These are phyloP conservation scores for Rhagonycha fulva DNA, from an alignment of 2,888 invertebrate species.

Conservation along the genomic window DNA sequence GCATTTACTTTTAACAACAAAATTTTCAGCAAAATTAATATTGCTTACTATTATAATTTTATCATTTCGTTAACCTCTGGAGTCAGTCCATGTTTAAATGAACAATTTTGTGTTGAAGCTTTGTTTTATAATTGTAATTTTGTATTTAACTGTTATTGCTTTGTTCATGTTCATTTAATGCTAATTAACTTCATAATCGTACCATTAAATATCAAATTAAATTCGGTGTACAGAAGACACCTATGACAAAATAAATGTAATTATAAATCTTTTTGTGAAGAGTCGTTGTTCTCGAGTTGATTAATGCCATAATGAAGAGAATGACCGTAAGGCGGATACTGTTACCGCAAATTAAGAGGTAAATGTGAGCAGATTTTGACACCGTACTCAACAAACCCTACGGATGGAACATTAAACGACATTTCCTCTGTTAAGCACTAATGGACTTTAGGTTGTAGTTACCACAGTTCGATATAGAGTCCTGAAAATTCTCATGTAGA, in stretches of 20 bases:
- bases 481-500: slow-evolving; percentile 2
- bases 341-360: slow-evolving; percentile 26
- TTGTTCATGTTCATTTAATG: neutral
- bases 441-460: slow-evolving; percentile 20
- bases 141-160: slow-evolving; percentile 1
- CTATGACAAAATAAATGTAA: neutral
- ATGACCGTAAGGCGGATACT: slow-evolving; percentile 16
- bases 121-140: slow-evolving; percentile 3
- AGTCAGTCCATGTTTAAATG: neutral
- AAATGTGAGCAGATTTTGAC: slow-evolving; percentile 23
- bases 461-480: slow-evolving; percentile 13
- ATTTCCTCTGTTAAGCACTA: slow-evolving; percentile 21
- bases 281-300: slow-evolving; percentile 3
- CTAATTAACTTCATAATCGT: neutral
- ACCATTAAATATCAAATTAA: neutral
- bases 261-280: neutral
- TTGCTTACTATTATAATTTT: neutral
- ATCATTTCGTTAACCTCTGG: neutral
- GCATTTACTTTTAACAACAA: neutral
- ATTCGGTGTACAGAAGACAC: neutral
- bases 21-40: neutral
- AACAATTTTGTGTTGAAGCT: neutral
- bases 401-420: slow-evolving; percentile 23
- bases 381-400: slow-evolving; percentile 19
- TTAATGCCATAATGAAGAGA: slow-evolving; percentile 11